Base-by-base conservation (phyloP, 2,888 invertebrate genomes). In the Euphydryas editha region DNA sequence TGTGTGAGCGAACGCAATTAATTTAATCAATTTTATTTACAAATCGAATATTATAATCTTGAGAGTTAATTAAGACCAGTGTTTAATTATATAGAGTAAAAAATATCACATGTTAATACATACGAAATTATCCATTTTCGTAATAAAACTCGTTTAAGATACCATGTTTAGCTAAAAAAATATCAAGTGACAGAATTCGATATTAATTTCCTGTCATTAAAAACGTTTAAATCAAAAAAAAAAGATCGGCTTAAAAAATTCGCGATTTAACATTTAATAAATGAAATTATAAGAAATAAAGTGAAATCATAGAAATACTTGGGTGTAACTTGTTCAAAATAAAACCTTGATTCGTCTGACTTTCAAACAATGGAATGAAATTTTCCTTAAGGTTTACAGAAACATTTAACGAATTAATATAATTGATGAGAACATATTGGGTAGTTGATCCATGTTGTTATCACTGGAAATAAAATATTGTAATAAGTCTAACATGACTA, bases 91-190 rank as follows among this genome's bases (percentile, higher is more conserved):
- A 49, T 21, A 24, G 13, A 51, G n/a, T 51, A 44, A 44, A 44
- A 44, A 44, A 44, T 49, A 20, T 51, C 21, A 15, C 24, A 49
- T 15, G 21, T 49, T 49, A 21, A 24, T 49, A 49, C 15, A 49
- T 24, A 24, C 49, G 24, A 24, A 21, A 24, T 24, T 51, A 51
- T 24, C 13, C 7, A 49, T 21, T 24, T 51, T 24, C 21, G 24
- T 51, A 24, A 51, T 24, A 24, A 51, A 51, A 51, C 49, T 51
- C 24, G 49, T 51, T 51, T 51, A 13, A 24, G 24, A 51, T 51
- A 51, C 24, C 15, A 15, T 24, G 24, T 51, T 51, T 51, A 24
- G 21, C 13, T 51, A 51, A 51, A 47, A 42, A 47, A 51, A 51
- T 15, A 8, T 15, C 15, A 51, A n/a, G 24, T n/a, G 49, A 51